Percentiles rank a stretch among this genome's conserved stretches.
Conservation (phyloP, 64 coral and sea anemone genomes). For the Montipora sp. region DNA sequence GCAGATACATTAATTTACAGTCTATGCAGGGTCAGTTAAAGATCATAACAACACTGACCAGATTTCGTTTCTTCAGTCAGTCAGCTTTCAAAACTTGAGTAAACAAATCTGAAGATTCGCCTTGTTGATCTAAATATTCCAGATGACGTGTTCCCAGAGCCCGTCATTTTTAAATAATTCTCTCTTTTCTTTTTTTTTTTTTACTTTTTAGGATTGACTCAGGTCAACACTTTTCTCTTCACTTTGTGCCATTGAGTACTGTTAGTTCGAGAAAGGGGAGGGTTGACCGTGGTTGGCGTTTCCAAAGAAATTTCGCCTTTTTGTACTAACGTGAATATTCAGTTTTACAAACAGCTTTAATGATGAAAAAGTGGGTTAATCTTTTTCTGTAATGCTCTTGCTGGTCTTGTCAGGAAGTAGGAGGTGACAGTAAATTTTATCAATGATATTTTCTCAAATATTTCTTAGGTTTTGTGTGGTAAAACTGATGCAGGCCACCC, state of each 20-base stretch:
- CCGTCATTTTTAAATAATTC: slow-evolving; percentile 23
- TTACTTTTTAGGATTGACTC: neutral
- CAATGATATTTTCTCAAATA: no score
- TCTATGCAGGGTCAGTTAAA: slow-evolving; percentile 25
- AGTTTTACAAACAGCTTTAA: neutral
- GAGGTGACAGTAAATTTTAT: no score
- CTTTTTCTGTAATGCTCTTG: no score
- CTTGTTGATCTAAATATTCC: slow-evolving; percentile 14
- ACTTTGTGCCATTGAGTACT: neutral
- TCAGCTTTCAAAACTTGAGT: slow-evolving; percentile 33
- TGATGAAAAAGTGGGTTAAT: no score
- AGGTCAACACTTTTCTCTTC: neutral
- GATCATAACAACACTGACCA: neutral
- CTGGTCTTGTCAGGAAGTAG: no score
- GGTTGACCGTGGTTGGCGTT: neutral
- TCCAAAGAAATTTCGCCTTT: neutral
- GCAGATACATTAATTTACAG: neutral
- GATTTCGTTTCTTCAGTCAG: slow-evolving; percentile 39
- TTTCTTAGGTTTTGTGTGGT: no score
- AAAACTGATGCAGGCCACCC: no score
- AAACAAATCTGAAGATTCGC: slow-evolving; percentile 24
- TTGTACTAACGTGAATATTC: neutral
- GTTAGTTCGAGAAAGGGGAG: neutral
- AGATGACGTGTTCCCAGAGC: slow-evolving; percentile 53
- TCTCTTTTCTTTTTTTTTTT: no score